Evolutionary conservation across 2,113 vertebrate species (phyloP), one percentile per base, ranked within the genome.

Genomic region (Gallinago undulata): DNA sequence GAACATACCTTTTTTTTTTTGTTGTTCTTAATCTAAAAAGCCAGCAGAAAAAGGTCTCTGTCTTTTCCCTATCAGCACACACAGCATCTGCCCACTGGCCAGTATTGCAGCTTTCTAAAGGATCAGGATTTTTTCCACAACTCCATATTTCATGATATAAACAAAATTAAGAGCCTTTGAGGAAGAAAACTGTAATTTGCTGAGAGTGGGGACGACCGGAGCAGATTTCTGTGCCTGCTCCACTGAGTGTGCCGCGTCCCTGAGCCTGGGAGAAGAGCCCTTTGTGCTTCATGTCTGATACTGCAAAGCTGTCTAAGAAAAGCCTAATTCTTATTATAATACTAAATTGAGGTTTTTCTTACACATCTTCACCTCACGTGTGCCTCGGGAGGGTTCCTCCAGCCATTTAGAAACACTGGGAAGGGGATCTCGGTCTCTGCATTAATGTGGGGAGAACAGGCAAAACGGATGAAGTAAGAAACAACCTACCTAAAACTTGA

Each of bases 331-430:
- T 79, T 92, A 87, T 77, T 63, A 77, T 77, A 91, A 87, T 59
- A 73, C n/a, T 68, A 81, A 94, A 85, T 19, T 56, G 84, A 87
- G 43, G 62, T 43, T 96, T 96, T 79, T 79, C 81, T 85, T 85
- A 82, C 39, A 66, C 28, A 5, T 79, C 86, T 87, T 79, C 83
- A 87, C 81, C 62, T 87, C n/a, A 1, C 3, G 0, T 2, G 73
- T 69, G 59, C 78, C 90, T 75, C 74, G 17, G 93, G 82, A 90
- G 87, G 76, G 89, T 81, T 87, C 53, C 73, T 66, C 62, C 86
- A 82, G 55, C 80, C 80, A 47, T 50, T 91, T 50, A 76, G 84
- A 75, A 50, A 79, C 17, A 21, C 50, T 37, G 77, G 63, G 60
- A 79, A 57, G 66, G 53, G 84, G 59, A 87, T 90, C 30, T 86